Percentiles rank a stretch among this genome's conserved stretches.
Conservation (phyloP, 2,888 invertebrate species). For the Tetragnatha montana region DNA sequence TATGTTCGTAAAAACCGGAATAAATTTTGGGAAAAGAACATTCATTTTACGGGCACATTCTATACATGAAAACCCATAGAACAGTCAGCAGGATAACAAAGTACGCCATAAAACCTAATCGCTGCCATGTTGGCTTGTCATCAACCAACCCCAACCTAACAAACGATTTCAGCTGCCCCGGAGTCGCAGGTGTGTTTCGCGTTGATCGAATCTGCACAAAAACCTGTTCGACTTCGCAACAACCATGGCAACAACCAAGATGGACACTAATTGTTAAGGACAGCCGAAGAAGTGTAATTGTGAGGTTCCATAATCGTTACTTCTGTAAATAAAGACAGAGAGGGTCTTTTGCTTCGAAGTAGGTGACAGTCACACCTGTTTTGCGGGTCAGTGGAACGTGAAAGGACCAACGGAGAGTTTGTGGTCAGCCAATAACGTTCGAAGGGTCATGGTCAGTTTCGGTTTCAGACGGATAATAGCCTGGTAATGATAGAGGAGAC, state of each 20-base stretch:
- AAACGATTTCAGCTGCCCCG: not conserved
- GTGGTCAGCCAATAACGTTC: not conserved
- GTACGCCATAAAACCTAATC: not conserved
- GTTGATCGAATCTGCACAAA: not conserved
- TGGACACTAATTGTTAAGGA: constrained; percentile 36
- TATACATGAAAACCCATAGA: too few species aligned
- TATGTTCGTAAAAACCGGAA: too few species aligned
- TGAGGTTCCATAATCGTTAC: constrained; percentile 20
- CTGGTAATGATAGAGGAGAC: too few species aligned
- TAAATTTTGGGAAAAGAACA: too few species aligned
- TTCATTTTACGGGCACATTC: too few species aligned
- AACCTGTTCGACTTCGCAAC: constrained; percentile 28
- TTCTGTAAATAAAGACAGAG: constrained; percentile 11
- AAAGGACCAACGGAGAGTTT: not conserved
- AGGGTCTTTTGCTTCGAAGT: constrained; percentile 8
- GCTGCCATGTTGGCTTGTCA: constrained; percentile 15
- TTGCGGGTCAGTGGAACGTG: constrained; percentile 37
- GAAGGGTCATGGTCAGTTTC: not conserved
- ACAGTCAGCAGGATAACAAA: too few species aligned
- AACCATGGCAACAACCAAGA: too few species aligned
- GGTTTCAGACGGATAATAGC: not conserved
- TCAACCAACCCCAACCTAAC: not conserved
- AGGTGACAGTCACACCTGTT: constrained; percentile 39
- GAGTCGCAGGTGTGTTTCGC: not conserved
- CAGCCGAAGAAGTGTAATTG: constrained; percentile 18